Percentiles rank a stretch among this genome's conserved stretches.
These are phyloP conservation scores for Heliocidaris erythrogramma DNA, from an alignment of 35 echinoderm and acorn worm genomes.

Conservation along the genomic window DNA sequence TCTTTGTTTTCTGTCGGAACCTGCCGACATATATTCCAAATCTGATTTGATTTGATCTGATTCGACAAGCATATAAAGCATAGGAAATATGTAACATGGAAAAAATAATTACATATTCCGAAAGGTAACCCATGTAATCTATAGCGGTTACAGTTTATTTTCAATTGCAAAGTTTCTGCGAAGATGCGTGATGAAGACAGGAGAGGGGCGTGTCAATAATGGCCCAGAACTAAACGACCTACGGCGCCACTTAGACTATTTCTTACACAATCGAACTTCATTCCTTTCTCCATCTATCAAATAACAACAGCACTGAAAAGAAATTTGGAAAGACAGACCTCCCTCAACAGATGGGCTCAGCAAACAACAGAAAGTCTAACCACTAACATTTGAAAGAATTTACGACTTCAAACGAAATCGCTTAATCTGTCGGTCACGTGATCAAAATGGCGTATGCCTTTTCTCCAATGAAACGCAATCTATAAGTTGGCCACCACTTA, in stretches of 20 bases:
- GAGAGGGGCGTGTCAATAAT: neutral
- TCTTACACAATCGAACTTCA: neutral
- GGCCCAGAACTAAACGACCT: neutral
- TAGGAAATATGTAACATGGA: too few species aligned
- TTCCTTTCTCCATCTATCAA: neutral
- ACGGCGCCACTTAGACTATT: neutral
- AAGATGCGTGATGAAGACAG: too few species aligned
- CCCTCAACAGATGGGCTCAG: neutral
- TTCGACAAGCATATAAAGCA: too few species aligned
- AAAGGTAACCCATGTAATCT: too few species aligned
- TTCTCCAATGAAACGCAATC: neutral
- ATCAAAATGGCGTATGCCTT: neutral
- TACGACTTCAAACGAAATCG: neutral
- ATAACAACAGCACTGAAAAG: neutral
- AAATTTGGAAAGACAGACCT: neutral
- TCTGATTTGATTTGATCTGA: too few species aligned
- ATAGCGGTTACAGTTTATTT: too few species aligned
- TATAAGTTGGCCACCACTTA: slow-evolving; percentile 13
- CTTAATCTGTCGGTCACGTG: neutral
- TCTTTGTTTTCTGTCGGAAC: too few species aligned
- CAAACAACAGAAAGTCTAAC: neutral
- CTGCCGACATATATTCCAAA: too few species aligned
- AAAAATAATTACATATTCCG: too few species aligned
- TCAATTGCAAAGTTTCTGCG: too few species aligned
- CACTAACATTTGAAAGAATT: slow-evolving; percentile 4